phyloP scores from a whole-genome alignment of 1,140 invertebrate genomes.

The Watersipora subatra region DNA sequence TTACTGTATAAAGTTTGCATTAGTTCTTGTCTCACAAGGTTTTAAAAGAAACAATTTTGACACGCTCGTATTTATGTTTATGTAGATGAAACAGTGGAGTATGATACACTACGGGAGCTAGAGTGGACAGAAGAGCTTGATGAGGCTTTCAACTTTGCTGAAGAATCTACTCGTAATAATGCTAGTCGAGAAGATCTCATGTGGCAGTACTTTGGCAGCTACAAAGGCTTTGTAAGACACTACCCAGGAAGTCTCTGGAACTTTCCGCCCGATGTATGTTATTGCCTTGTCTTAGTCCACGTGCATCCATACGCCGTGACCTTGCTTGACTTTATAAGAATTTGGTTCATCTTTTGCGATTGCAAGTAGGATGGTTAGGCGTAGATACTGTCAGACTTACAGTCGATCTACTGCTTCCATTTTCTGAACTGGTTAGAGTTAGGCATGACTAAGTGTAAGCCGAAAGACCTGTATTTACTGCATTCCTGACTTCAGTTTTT shows the following conservation, averaged over 20 bases:
- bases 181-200: constrained; percentile 69
- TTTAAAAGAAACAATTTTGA: too few species aligned
- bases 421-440: not conserved
- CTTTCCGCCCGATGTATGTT: too few species aligned
- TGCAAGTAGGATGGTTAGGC: not conserved
- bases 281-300: too few species aligned
- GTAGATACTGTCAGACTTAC: not conserved
- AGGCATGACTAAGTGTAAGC: too few species aligned
- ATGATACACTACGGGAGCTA: constrained; percentile 52
- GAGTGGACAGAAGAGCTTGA: constrained; percentile 74
- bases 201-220: constrained; percentile 92
- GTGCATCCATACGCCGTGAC: too few species aligned
- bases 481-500: not conserved
- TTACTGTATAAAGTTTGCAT: too few species aligned
- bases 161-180: constrained; percentile 51
- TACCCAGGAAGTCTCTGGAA: constrained; percentile 62
- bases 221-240: constrained; percentile 74
- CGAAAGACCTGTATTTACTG: too few species aligned
- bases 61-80: too few species aligned
- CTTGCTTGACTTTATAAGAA: too few species aligned
- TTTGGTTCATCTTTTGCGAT: not conserved
- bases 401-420: not conserved
- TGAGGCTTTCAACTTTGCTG: constrained; percentile 53
- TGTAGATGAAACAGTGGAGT: constrained; percentile 18
- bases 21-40: too few species aligned